These are phyloP conservation scores for Amitus sp. DNA, from an alignment of 2,888 invertebrate genomes.

Conservation along the genomic window DNA sequence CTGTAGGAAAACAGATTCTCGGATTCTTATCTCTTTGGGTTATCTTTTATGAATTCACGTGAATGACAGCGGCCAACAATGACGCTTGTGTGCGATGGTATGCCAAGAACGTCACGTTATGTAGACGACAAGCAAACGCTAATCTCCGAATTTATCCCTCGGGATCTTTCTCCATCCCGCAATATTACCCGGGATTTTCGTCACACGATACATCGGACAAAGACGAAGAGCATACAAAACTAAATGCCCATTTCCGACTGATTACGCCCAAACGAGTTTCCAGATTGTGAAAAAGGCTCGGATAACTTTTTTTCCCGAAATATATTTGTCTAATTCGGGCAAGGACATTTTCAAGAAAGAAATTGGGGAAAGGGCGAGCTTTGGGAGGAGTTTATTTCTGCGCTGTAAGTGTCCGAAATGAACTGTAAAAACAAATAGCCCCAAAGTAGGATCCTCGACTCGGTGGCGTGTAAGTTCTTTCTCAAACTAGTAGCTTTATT, in stretches of 20 bases:
- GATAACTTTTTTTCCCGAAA: not conserved
- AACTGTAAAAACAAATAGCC: conserved; percentile 35
- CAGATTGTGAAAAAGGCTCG: no score
- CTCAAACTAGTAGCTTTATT: conserved; percentile 41
- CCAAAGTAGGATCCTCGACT: conserved; percentile 32
- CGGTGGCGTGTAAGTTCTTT: conserved; percentile 32
- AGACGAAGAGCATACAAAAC: conserved; percentile 17
- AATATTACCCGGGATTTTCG: conserved; percentile 41
- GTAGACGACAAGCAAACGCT: conserved; percentile 44
- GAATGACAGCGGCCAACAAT: no score
- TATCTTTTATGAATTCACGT: conserved; percentile 48
- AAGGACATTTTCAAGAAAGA: not conserved
- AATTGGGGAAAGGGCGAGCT: conserved; percentile 5
- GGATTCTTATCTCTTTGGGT: conserved; percentile 52
- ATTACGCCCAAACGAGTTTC: no score
- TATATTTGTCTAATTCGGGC: not conserved
- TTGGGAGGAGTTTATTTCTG: conserved; percentile 24
- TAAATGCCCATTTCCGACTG: no score
- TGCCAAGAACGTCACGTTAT: conserved; percentile 35
- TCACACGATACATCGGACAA: conserved; percentile 14
- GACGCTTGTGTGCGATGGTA: conserved; percentile 19
- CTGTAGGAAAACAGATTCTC: conserved; percentile 53
- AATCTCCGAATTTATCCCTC: conserved; percentile 50
- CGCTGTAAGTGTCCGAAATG: conserved; percentile 23
- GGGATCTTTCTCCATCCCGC: conserved; percentile 42